Conservation (phyloP, 1,140 invertebrate genomes). For the Drosophila aff. region DNA sequence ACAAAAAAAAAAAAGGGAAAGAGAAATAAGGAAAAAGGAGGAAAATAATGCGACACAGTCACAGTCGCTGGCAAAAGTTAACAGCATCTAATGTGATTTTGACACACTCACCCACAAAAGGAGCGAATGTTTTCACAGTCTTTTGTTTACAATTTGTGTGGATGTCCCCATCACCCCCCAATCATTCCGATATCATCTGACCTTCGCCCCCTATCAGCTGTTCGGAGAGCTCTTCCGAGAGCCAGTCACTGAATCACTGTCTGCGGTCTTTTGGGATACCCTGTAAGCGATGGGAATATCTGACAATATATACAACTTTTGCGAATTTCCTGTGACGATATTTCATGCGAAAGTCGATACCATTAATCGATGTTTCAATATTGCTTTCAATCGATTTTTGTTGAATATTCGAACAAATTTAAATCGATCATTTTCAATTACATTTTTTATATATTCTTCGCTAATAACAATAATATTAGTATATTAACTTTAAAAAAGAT, state of each 20-base stretch:
- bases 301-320: no score
- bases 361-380: no score
- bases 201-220: constrained; percentile 1
- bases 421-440: no score
- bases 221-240: not conserved
- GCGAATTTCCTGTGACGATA: no score
- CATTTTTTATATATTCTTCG: no score
- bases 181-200: constrained; percentile 2
- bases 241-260: not conserved
- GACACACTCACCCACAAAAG: constrained; percentile 57
- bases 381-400: no score
- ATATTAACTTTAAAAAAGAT: no score
- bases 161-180: not conserved
- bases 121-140: constrained; percentile 23
- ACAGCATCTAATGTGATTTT: constrained; percentile 82
- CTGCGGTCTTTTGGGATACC: not conserved
- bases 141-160: constrained; percentile 58
- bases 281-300: not conserved
- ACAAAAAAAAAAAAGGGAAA: constrained; percentile 32
- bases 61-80: constrained; percentile 64
- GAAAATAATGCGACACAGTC: constrained; percentile 19
- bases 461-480: no score
- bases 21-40: not conserved
- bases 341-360: no score
- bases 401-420: no score